Conservation (phyloP, 2,888 invertebrate genomes). For the Cynaeus angustus region DNA sequence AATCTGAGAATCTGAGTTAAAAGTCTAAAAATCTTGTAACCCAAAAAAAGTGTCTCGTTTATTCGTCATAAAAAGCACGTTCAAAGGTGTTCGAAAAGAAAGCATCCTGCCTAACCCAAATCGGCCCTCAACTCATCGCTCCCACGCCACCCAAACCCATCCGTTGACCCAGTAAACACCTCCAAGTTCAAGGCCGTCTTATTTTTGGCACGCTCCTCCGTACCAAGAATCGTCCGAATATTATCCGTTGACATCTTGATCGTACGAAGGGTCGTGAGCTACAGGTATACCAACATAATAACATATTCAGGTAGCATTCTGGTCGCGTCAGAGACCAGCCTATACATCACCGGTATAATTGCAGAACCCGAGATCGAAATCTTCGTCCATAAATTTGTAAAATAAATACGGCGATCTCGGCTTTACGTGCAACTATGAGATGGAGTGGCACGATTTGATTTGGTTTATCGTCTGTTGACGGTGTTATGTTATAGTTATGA, state of each 20-base stretch:
- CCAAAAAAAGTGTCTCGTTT: no score
- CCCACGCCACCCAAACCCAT: no score
- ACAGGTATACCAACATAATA: slow-evolving; percentile 60
- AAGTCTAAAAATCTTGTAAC: no score
- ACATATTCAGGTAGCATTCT: slow-evolving; percentile 71
- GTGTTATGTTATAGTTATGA: slow-evolving; percentile 65
- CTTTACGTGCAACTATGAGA: slow-evolving; percentile 65
- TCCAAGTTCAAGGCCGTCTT: no score
- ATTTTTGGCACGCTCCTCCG: background rate
- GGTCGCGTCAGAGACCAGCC: slow-evolving; percentile 64
- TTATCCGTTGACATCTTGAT: slow-evolving; percentile 42
- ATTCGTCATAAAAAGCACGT: no score
- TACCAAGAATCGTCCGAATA: background rate
- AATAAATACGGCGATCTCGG: slow-evolving; percentile 69
- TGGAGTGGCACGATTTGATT: slow-evolving; percentile 68
- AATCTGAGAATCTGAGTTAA: no score
- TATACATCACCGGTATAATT: slow-evolving; percentile 71
- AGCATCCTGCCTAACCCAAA: no score
- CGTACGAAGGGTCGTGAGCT: slow-evolving; percentile 35
- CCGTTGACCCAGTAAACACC: no score
- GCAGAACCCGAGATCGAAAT: slow-evolving; percentile 70
- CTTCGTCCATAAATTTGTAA: slow-evolving; percentile 71
- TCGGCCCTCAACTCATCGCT: no score
- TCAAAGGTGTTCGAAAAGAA: no score
- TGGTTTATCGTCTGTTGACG: slow-evolving; percentile 70